Conservation (phyloP, 2,888 invertebrate species). For the Andrena trimmerana region DNA sequence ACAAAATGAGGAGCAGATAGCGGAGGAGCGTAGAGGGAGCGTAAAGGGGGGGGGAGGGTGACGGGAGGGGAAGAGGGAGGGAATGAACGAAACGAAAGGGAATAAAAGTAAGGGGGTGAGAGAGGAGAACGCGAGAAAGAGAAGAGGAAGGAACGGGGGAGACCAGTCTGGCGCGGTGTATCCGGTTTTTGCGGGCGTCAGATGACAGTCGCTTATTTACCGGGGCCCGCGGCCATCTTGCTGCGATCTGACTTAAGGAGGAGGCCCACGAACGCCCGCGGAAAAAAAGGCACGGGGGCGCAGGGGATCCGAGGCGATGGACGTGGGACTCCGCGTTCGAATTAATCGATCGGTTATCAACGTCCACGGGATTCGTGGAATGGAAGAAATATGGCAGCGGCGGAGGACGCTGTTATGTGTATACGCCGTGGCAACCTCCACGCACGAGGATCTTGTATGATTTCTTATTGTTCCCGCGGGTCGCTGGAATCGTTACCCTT, state of each 20-base stretch:
- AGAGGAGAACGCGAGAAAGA: conserved; percentile 39
- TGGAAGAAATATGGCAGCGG: conserved; percentile 64
- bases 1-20: conserved; percentile 4
- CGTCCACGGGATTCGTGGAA: conserved; percentile 70
- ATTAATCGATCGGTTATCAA: conserved; percentile 83
- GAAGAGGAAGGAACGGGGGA: conserved; percentile 59
- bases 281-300: conserved; percentile 44
- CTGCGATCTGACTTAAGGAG: conserved; percentile 82
- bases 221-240: conserved; percentile 84
- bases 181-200: conserved; percentile 84
- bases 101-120: conserved; percentile 58
- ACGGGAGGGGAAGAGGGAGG: conserved; percentile 5
- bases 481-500: conserved; percentile 42
- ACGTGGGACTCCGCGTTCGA: conserved; percentile 73
- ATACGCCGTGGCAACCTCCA: neutral
- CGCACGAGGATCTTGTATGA: conserved; percentile 31
- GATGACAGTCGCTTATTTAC: conserved; percentile 85
- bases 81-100: conserved; percentile 68
- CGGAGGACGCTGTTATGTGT: conserved; percentile 15
- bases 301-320: conserved; percentile 72
- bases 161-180: conserved; percentile 82
- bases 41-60: conserved; percentile 50
- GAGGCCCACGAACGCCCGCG: conserved; percentile 64
- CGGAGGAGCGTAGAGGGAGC: conserved; percentile 39
- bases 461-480: conserved; percentile 55